A percentile compares a stretch with the other conserved stretches of the same genome.
Conservation (phyloP, 2,797 vertebrate species). For the Pachyuromys duprasi region DNA sequence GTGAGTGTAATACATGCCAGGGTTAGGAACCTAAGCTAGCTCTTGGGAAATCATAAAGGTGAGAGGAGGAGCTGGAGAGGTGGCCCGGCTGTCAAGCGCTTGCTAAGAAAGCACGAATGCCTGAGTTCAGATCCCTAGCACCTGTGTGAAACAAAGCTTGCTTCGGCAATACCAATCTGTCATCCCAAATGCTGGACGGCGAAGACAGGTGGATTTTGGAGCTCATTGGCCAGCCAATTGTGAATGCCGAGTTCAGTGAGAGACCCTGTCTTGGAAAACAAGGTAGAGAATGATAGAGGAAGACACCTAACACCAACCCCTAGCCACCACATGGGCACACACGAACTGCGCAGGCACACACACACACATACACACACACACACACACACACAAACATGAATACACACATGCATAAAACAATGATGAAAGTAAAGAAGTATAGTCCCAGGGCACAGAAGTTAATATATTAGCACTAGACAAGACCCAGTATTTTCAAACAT, state of each 20-base stretch:
- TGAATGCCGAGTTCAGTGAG: background rate
- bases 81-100: too few relatives aligned
- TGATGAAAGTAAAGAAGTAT: background rate
- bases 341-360: background rate
- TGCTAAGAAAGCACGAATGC: too few relatives aligned
- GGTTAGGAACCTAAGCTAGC: background rate
- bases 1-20: background rate
- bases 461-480: background rate
- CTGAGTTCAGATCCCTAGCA: background rate
- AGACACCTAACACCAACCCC: background rate
- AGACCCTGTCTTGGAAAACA: background rate
- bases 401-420: background rate
- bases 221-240: background rate
- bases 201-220: too few relatives aligned
- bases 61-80: background rate
- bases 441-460: background rate
- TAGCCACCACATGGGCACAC: too few relatives aligned
- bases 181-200: background rate
- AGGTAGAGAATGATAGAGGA: too few relatives aligned
- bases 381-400: background rate
- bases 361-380: background rate
- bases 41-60: background rate
- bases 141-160: background rate
- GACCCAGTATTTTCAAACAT: background rate
- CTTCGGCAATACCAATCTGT: background rate